Conservation (phyloP, 2,797 vertebrate genomes). For the Anguilla marmorata region DNA sequence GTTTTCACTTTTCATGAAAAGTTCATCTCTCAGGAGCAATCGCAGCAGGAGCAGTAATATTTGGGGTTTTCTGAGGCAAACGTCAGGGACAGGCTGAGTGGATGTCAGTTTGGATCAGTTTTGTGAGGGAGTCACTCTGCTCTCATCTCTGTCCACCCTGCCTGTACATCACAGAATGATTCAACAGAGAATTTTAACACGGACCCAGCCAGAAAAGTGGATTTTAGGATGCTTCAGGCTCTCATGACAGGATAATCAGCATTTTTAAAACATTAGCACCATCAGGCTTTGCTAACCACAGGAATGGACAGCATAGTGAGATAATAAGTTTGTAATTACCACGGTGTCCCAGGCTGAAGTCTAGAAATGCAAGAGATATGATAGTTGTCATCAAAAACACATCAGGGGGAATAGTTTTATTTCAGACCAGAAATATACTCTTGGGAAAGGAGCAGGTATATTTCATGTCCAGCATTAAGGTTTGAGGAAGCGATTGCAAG, state of each 20-base stretch:
- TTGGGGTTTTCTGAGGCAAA: background rate
- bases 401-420: background rate
- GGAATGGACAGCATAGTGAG: background rate
- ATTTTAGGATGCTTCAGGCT: background rate
- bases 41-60: background rate
- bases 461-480: background rate
- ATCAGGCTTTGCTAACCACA: background rate
- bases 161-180: background rate
- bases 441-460: background rate
- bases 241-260: background rate
- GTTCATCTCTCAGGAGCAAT: background rate
- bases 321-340: background rate
- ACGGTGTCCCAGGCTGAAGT: background rate
- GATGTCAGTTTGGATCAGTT: conserved; percentile 2
- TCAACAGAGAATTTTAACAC: background rate
- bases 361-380: background rate
- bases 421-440: background rate
- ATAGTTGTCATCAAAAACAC: background rate
- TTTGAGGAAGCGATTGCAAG: background rate
- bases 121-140: background rate
- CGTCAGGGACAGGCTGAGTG: background rate
- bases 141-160: background rate
- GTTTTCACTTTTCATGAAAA: background rate
- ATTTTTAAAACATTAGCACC: background rate
- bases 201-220: background rate